A percentile compares a stretch with the other conserved stretches of the same genome.
These are phyloP conservation scores for Aproaerema taeniolella DNA, from an alignment of 2,888 invertebrate species.

Conservation along the genomic window DNA sequence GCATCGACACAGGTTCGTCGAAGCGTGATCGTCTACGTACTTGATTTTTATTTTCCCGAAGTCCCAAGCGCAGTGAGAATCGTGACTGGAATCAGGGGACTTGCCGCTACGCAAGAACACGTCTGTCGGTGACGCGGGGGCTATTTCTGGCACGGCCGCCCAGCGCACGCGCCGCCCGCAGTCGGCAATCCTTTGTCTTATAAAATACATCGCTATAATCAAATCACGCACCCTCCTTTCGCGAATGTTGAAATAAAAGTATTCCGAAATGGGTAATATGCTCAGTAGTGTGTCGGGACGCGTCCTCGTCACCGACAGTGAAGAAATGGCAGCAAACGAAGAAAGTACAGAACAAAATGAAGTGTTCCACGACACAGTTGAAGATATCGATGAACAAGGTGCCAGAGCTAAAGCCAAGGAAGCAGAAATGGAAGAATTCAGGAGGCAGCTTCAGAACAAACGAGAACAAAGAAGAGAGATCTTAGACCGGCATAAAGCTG, in stretches of 20 bases:
- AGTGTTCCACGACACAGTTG: slow-evolving; percentile 40
- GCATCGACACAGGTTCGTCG: slow-evolving; percentile 51
- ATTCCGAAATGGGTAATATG: slow-evolving; percentile 68
- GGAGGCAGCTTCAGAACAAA: slow-evolving; percentile 81
- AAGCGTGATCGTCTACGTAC: slow-evolving; percentile 24
- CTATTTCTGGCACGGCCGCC: slow-evolving; percentile 64
- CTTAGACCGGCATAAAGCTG: slow-evolving; percentile 81
- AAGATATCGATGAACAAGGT: slow-evolving; percentile 33
- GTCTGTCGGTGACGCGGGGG: slow-evolving; percentile 62
- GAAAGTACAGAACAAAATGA: too few species aligned
- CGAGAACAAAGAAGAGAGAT: slow-evolving; percentile 83
- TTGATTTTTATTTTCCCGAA: slow-evolving; percentile 7
- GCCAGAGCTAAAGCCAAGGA: slow-evolving; percentile 53
- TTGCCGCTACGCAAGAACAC: slow-evolving; percentile 39
- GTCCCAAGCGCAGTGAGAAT: slow-evolving; percentile 15
- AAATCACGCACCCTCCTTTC: slow-evolving; percentile 44
- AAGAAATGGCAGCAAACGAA: slow-evolving; percentile 31
- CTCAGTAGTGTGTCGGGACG: slow-evolving; percentile 53
- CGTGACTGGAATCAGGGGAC: background rate
- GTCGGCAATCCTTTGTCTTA: slow-evolving; percentile 69
- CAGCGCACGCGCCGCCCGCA: slow-evolving; percentile 39
- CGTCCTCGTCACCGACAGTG: slow-evolving; percentile 45
- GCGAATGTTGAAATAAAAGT: slow-evolving; percentile 59
- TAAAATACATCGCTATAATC: slow-evolving; percentile 43
- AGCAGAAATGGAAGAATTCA: slow-evolving; percentile 81